Conservation (phyloP, 2,113 vertebrate genomes). For the Synodontis membranacea region DNA sequence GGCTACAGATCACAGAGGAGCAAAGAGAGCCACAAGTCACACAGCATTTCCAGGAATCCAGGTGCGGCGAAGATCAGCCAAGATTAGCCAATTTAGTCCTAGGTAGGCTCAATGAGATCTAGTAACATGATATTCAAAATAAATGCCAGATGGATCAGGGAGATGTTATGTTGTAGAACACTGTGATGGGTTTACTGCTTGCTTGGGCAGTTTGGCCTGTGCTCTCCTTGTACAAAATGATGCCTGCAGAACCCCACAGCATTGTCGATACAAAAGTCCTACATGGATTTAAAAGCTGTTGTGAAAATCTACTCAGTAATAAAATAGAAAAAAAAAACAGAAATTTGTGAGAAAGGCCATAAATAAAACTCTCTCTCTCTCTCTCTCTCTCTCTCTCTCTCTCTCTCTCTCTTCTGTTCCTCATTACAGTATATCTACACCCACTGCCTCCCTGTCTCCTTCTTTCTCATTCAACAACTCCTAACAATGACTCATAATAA, state of each 20-base stretch:
- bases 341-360: neutral
- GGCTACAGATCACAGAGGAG: neutral
- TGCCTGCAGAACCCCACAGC: neutral
- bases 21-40: neutral
- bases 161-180: constrained; percentile 4
- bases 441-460: neutral
- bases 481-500: neutral
- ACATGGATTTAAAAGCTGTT: neutral
- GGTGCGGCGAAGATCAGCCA: neutral
- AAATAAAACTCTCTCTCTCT: neutral
- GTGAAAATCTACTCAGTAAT: neutral
- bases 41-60: neutral
- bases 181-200: neutral
- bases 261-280: neutral
- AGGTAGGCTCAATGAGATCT: neutral
- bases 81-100: neutral
- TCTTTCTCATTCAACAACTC: neutral
- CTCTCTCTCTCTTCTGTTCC: neutral
- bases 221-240: neutral
- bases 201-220: constrained; percentile 8
- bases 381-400: neutral
- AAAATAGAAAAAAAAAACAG: neutral
- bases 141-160: neutral
- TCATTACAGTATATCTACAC: neutral
- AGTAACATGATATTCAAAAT: neutral